A percentile compares a stretch with the other conserved stretches of the same genome.
phyloP scores from a whole-genome alignment of 1,140 invertebrate species.

The Drosophila chauvacae region DNA sequence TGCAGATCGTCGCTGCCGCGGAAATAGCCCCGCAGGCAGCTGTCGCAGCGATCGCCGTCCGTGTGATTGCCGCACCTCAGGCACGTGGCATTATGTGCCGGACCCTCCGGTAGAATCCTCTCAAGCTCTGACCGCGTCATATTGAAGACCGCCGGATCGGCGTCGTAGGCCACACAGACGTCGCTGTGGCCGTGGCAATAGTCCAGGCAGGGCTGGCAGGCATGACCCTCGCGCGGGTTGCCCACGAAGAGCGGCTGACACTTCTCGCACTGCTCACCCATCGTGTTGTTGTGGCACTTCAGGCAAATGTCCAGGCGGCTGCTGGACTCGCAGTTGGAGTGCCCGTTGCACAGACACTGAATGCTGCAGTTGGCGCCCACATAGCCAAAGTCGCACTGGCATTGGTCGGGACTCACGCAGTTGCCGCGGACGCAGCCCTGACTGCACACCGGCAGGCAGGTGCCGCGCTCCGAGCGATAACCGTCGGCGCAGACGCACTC shows the following conservation, averaged over 20 bases:
- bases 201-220: slow-evolving; percentile 93
- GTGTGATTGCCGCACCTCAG: slow-evolving; percentile 94
- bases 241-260: slow-evolving; percentile 96
- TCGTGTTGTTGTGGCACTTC: slow-evolving; percentile 96
- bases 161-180: slow-evolving; percentile 90
- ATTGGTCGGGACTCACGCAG: slow-evolving; percentile 93
- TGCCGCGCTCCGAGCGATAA: slow-evolving; percentile 87
- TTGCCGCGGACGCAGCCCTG: slow-evolving; percentile 95
- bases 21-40: slow-evolving; percentile 94
- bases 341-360: slow-evolving; percentile 97
- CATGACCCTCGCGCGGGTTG: slow-evolving; percentile 93
- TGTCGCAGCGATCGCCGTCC: slow-evolving; percentile 92
- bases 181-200: slow-evolving; percentile 96
- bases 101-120: slow-evolving; percentile 88
- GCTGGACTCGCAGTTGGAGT: slow-evolving; percentile 95
- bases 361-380: slow-evolving; percentile 97
- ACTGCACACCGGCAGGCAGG: slow-evolving; percentile 93
- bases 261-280: slow-evolving; percentile 93
- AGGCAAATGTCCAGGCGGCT: slow-evolving; percentile 92
- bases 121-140: slow-evolving; percentile 86
- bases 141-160: slow-evolving; percentile 86
- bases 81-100: slow-evolving; percentile 90
- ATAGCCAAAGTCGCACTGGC: slow-evolving; percentile 97
- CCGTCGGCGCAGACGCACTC: slow-evolving; percentile 94
- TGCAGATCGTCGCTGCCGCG: slow-evolving; percentile 91